Evolutionary conservation across 2,888 invertebrate species (phyloP), one percentile per base, ranked within the genome.

Genomic region (Tenthredo mesomela): DNA sequence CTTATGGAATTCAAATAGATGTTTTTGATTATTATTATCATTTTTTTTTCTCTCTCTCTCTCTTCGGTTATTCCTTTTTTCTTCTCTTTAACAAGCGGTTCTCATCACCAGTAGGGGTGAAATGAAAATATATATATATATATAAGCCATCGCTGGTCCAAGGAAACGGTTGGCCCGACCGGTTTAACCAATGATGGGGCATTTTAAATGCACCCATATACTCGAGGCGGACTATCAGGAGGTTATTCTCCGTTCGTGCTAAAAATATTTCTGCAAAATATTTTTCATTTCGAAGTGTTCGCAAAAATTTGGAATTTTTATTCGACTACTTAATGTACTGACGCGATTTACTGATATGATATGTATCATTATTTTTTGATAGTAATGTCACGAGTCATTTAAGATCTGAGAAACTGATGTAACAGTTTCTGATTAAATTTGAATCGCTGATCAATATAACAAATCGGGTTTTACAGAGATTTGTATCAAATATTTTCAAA

Each of bases 151-250:
- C 15, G n/a, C 12, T 65, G 84, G 50, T 70, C 40, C 80, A 43
- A 54, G n/a, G 65, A 67, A 71, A 83, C 80, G 77, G 73, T 29
- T 37, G 85, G 82, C 71, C 37, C 47, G 75, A 58, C 75, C 67
- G 85, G 85, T 84, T 82, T 85, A 75, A 84, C 85, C 84, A 77
- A 86, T 84, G 87, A 87, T 73, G 80, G 33, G 78, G 82, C 71
- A 65, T 78, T 84, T 86, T 54, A 86, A 85, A 86, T 87, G 83
- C 82, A 75, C 78, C 61, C 29, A 18, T 58, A 58, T 58, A n/a
- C 21, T n/a, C n/a, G n/a, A n/a, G 54, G 1, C 54, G 54, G 12
- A 25, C 25, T 29, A 15, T 29, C 18, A 12, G 67, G 67, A 67
- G 67, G 29, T 10, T 67, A 67, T 18, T 67, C 29, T 67, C 67